Base-by-base conservation (phyloP, 2,888 invertebrate species). In the Nemotelus nigrinus region DNA sequence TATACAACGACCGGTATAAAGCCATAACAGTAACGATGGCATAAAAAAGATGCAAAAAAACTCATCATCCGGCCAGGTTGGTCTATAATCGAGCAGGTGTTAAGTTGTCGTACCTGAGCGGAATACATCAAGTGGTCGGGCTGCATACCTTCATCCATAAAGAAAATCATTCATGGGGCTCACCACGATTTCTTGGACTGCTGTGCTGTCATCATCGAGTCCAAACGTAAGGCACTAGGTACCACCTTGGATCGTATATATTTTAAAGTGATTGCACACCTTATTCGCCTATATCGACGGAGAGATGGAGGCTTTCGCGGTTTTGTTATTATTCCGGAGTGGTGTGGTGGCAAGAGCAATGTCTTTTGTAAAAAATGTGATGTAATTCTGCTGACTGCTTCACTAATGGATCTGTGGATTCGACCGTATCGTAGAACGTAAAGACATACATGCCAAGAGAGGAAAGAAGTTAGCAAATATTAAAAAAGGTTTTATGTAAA, bases 61-160 rank as follows among this genome's bases (percentile, higher is more conserved):
- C 72, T 60, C 72, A 74, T 74, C 74, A 74, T 74, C 74, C 72
- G 72, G 72, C 48, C 48, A n/a, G n/a, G 63, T 39, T 25, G n/a
- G 39, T 63, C 41, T 25, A 58, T 25, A 63, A 48, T 39, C 70
- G 55, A 43, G 74, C 74, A 74, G 74, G 74, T 74, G 74, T 74
- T 74, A 74, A 74, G 74, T 48, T 74, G 74, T 74, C 74, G 74
- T 74, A 74, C 74, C 74, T 74, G 74, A 74, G 63, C 60, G 74
- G 74, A 74, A 74, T 74, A 48, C 60, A 50, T 25, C 25, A 74
- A 47, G 47, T 47, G 57, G 39, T 60, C 47, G 74, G 39, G 10
- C 53, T 45, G 57, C 58, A 10, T n/a, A 47, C 58, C 45, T n/a
- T 8, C 45, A 2, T 3, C 58, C 44, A n/a, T 2, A 44, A 45